Conservation (phyloP, 1,140 invertebrate genomes). For the Zaprionus tsacasi region DNA sequence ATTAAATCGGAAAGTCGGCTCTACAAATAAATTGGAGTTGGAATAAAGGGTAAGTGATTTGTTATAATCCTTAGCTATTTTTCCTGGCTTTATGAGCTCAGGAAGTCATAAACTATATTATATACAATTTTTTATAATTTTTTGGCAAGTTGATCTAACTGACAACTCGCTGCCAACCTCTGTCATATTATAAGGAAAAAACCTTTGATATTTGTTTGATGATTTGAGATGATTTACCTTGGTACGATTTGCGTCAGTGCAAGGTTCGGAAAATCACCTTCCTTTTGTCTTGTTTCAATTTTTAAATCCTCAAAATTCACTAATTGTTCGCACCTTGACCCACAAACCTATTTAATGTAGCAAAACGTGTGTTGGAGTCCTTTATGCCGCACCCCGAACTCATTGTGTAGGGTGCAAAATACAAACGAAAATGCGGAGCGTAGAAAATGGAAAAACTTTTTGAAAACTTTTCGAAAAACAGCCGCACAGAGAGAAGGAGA, state of each 20-base stretch:
- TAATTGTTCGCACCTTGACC: constrained; percentile 64
- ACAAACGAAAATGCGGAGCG: constrained; percentile 35
- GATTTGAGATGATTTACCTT: constrained; percentile 23
- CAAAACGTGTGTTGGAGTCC: constrained; percentile 28
- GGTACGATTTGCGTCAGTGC: constrained; percentile 29
- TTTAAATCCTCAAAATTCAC: constrained; percentile 17
- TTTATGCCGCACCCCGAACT: constrained; percentile 38
- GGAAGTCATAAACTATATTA: neutral
- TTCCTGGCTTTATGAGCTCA: too few species aligned
- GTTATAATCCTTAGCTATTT: too few species aligned
- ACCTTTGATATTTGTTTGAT: neutral
- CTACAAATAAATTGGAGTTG: too few species aligned
- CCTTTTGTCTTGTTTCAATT: neutral
- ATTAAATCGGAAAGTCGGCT: too few species aligned
- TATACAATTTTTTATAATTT: neutral
- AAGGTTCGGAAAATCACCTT: constrained; percentile 3
- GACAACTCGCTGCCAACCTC: constrained; percentile 1
- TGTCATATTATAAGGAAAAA: neutral
- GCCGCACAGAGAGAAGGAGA: neutral
- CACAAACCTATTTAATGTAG: constrained; percentile 62
- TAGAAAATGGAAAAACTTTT: constrained; percentile 53
- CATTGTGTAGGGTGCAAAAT: constrained; percentile 57
- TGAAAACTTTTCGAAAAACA: constrained; percentile 57
- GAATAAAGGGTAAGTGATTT: too few species aligned
- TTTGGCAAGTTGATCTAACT: neutral